Percentiles rank a stretch among this genome's conserved stretches.
These are phyloP conservation scores for Corythornis leucogaster DNA, from an alignment of 2,797 vertebrate species.

Conservation along the genomic window DNA sequence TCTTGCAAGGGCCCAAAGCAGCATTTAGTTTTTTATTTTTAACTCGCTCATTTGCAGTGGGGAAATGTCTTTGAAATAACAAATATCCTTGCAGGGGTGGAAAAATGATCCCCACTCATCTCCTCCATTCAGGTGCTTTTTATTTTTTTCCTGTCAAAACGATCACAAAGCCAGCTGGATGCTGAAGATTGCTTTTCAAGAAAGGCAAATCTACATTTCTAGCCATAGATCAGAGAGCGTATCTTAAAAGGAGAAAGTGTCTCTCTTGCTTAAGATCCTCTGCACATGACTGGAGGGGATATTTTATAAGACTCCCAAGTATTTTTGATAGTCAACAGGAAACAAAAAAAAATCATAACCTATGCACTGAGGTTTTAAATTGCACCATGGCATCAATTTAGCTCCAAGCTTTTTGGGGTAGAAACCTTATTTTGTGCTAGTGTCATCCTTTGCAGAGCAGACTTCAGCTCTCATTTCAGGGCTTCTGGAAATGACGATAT, in stretches of 20 bases:
- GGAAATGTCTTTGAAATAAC: not conserved
- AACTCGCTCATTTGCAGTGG: not conserved
- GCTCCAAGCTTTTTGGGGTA: not conserved
- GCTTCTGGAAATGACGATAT: not conserved
- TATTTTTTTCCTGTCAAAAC: not conserved
- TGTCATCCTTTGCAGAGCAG: not conserved
- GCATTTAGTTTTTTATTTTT: not conserved
- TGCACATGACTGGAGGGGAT: not conserved
- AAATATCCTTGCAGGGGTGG: not conserved
- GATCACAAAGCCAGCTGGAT: constrained; percentile 11
- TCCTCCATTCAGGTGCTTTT: not conserved
- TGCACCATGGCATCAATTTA: rapidly evolving
- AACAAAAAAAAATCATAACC: not conserved
- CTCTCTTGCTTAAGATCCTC: not conserved
- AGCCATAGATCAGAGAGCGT: not conserved
- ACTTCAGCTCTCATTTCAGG: not conserved
- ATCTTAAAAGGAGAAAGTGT: not conserved
- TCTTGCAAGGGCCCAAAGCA: not conserved
- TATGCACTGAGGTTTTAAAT: not conserved
- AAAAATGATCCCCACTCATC: not conserved
- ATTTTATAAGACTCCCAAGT: not conserved
- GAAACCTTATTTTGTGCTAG: not conserved
- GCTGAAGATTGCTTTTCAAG: constrained; percentile 35
- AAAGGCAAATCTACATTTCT: constrained; percentile 6
- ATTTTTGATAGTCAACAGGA: not conserved